Evolutionary conservation across 2,797 vertebrate species (phyloP), one percentile per base, ranked within the genome.

Genomic region (Phataginus tetradactyla): DNA sequence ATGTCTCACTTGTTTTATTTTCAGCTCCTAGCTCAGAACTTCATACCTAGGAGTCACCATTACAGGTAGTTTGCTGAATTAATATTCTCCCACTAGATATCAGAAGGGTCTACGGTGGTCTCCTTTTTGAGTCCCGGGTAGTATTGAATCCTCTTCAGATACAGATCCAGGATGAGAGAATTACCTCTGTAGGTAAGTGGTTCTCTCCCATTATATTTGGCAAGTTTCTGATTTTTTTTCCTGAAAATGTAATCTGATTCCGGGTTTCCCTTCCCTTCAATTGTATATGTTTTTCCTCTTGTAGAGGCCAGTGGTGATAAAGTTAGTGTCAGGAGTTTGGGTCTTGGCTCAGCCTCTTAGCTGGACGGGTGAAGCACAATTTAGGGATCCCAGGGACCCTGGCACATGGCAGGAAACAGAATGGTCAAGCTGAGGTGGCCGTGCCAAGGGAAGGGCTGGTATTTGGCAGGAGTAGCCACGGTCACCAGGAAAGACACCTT

Each of bases 171-270:
- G 49, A 20, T 11, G 9, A 23, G 27, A n/a, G 42, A 89, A 29
- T 20, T 5, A 32, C 34, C 42, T 68, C 34, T 74, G 7, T 9
- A 72, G 18, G 17, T 84, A 64, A 79, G 8, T 42, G 66, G 12
- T 39, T 86, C 27, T 79, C 21, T 84, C 21, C 13, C 72, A 42
- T 81, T 8, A 5, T n/a, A 49, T 21, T 29, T 64, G 32, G 4
- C 7, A 23, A 57, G 10, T n/a, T 74, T 88, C 72, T 93, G 5
- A 64, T 64, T 61, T 77, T 85, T 85, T 29, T 78, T n/a, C 92
- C 34, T 85, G 29, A 87, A 91, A 90, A 77, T 4, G 34, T 34
- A 69, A 59, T 14, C 32, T 61, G 23, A 66, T 61, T 69, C 68
- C 66, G 75, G 66, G 37, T 9, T 79, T 88, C 61, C 34, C 71